Evolutionary conservation across 1,140 invertebrate species (phyloP).

Genomic region (Pectinophora gossypiella): DNA sequence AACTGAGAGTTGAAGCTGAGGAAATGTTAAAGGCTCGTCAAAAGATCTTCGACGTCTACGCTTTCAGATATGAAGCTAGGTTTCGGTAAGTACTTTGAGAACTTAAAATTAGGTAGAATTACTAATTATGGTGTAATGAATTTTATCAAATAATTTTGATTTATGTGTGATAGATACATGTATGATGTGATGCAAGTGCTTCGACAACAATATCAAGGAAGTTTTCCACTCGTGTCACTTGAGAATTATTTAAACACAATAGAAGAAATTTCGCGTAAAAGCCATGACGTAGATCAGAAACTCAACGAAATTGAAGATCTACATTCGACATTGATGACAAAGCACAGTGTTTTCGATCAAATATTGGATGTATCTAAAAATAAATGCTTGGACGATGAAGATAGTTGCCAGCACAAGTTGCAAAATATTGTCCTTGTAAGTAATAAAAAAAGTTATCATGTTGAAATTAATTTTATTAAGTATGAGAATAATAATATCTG

Average conservation of each 20-base stretch:
- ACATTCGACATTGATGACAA: constrained; percentile 43
- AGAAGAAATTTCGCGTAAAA: constrained; percentile 44
- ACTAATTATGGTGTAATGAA: neutral
- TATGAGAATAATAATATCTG: no score
- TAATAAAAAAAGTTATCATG: neutral
- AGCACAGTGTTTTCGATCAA: constrained; percentile 56
- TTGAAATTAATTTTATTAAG: constrained; percentile 1
- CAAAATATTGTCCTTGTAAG: constrained; percentile 50
- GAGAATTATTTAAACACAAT: constrained; percentile 53
- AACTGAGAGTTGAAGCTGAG: constrained; percentile 52
- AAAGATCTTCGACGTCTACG: constrained; percentile 55
- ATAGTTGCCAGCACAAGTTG: constrained; percentile 53
- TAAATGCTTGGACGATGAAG: constrained; percentile 41
- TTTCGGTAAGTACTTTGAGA: constrained; percentile 44
- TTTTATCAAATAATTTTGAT: constrained; percentile 1
- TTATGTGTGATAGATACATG: constrained; percentile 44
- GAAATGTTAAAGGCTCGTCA: constrained; percentile 51
- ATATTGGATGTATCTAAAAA: constrained; percentile 41
- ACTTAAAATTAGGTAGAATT: neutral
- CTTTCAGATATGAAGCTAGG: constrained; percentile 48
- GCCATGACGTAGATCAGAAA: constrained; percentile 39
- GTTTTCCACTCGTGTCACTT: constrained; percentile 48
- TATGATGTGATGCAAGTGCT: constrained; percentile 51
- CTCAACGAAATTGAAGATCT: constrained; percentile 55
- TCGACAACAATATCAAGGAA: constrained; percentile 62